phyloP scores from a whole-genome alignment of 2,113 vertebrate genomes.

The Pteruthius melanotis region DNA sequence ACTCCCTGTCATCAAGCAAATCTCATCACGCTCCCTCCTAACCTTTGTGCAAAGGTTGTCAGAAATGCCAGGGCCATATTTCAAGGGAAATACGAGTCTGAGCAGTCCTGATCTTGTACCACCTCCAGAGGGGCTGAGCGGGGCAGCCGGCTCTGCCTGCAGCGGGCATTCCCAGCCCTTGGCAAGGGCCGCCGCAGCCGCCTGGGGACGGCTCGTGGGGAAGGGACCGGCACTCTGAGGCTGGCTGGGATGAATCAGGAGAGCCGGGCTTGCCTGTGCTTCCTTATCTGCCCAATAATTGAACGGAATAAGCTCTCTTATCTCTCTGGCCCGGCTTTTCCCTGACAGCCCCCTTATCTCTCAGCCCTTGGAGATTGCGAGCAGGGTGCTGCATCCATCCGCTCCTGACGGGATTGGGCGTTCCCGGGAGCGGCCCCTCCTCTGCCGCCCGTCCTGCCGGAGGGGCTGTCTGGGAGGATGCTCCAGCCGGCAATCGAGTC shows the following conservation, averaged over 20 bases:
- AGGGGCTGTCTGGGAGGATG: too few relatives aligned
- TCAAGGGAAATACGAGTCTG: background rate
- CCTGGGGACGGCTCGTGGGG: background rate
- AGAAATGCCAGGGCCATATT: constrained; percentile 47
- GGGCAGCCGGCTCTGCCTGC: background rate
- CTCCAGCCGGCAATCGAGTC: background rate
- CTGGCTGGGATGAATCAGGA: background rate
- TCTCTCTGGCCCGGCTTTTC: background rate
- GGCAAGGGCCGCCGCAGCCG: fast-evolving
- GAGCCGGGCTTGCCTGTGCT: background rate
- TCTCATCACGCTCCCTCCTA: constrained; percentile 12
- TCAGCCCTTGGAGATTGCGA: background rate
- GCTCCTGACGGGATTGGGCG: fast-evolving
- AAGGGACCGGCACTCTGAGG: background rate
- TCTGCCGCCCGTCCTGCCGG: background rate
- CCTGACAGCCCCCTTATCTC: constrained; percentile 15
- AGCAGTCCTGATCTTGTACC: background rate
- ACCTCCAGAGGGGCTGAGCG: fast-evolving
- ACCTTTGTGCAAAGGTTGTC: constrained; percentile 50
- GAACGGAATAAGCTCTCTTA: constrained; percentile 54
- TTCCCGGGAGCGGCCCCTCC: background rate
- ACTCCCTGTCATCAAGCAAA: background rate
- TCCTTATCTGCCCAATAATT: constrained; percentile 47
- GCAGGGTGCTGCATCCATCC: background rate
- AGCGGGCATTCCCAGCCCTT: background rate